Conservation (phyloP, 2,113 vertebrate genomes). For the Octodon degus region DNA sequence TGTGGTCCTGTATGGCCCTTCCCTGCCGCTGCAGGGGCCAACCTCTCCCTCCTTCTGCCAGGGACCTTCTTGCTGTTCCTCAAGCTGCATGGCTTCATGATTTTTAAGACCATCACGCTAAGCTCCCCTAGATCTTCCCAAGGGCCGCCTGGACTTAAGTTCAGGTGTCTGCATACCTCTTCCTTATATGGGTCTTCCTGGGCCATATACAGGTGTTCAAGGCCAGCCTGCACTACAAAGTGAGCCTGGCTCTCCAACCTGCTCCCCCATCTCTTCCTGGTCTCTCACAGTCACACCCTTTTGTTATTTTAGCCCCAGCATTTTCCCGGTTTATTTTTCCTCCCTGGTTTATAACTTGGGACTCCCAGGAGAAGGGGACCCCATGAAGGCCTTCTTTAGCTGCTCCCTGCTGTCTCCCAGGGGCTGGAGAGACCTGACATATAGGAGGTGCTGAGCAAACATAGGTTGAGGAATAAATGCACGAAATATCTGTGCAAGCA, state of each 20-base stretch:
- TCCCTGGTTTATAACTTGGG: not conserved
- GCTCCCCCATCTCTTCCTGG: not conserved
- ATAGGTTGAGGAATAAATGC: not conserved
- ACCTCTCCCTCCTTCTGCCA: not conserved
- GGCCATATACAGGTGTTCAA: not conserved
- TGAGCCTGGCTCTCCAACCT: not conserved
- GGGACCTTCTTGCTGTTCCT: not conserved
- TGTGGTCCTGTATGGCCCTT: not conserved
- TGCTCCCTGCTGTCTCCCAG: not conserved
- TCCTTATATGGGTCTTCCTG: not conserved
- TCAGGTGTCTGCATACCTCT: not conserved
- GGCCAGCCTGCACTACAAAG: not conserved
- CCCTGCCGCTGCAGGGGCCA: accelerated
- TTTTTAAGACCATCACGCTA: not conserved
- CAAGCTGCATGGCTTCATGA: not conserved
- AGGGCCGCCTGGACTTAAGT: not conserved
- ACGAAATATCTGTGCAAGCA: not conserved
- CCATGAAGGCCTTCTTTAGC: not conserved
- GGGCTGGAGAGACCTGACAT: not conserved
- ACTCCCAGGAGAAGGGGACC: not conserved
- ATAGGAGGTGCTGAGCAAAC: not conserved
- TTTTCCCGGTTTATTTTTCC: not conserved
- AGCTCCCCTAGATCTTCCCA: not conserved
- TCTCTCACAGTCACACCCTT: not conserved
- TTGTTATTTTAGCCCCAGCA: not conserved